Evolutionary conservation across 2,797 vertebrate genomes (phyloP).

Genomic region (Takifugu ocellatus): DNA sequence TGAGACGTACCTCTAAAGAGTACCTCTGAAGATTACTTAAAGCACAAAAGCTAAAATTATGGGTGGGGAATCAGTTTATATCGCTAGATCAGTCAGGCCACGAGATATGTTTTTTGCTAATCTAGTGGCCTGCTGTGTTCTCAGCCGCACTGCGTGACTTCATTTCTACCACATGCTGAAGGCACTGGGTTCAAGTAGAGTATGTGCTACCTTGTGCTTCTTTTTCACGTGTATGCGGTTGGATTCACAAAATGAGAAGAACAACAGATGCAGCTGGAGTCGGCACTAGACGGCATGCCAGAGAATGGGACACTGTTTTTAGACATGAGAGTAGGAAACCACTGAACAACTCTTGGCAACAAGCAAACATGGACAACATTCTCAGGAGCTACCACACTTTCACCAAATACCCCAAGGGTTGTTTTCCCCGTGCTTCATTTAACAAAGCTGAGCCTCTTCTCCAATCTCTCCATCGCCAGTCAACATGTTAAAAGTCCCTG

Average conservation of each 20-base stretch:
- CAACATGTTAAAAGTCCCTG: constrained; percentile 52
- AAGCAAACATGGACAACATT: constrained; percentile 26
- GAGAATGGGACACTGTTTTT: too few relatives aligned
- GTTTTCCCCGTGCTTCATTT: constrained; percentile 22
- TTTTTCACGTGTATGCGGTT: not conserved
- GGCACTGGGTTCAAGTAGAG: too few relatives aligned
- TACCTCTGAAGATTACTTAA: too few relatives aligned
- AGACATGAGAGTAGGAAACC: constrained; percentile 3
- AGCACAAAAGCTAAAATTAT: too few relatives aligned
- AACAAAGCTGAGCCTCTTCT: constrained; percentile 34
- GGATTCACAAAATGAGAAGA: not conserved
- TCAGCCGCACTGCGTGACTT: too few relatives aligned
- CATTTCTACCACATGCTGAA: too few relatives aligned
- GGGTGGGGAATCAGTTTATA: too few relatives aligned
- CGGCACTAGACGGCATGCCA: not conserved
- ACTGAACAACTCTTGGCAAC: constrained; percentile 11
- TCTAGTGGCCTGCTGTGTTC: too few relatives aligned
- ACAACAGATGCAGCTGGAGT: not conserved
- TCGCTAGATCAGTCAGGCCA: too few relatives aligned
- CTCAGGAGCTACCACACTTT: constrained; percentile 20
- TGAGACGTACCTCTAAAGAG: too few relatives aligned
- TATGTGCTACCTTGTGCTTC: not conserved
- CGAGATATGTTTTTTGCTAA: too few relatives aligned
- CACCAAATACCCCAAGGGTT: constrained; percentile 19
- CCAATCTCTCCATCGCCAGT: constrained; percentile 56